Conservation (phyloP, 2,888 invertebrate species). For the Lamellibrachia satsuma region DNA sequence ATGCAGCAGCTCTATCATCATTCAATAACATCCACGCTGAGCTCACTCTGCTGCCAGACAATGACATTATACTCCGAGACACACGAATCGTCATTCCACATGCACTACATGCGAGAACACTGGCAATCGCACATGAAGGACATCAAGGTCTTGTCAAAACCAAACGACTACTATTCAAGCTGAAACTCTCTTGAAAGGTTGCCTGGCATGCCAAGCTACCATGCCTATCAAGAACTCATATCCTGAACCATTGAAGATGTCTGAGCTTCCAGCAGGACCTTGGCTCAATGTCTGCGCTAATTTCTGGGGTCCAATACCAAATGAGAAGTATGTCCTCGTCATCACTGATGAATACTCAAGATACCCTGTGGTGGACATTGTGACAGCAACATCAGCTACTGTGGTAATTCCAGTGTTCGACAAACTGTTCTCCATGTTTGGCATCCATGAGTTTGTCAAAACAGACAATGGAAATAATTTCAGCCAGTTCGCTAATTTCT, state of each 20-base stretch:
- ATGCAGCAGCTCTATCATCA: background rate
- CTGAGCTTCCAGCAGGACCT: background rate
- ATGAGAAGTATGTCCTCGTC: conserved; percentile 39
- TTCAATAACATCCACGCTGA: conserved; percentile 17
- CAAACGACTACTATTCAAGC: conserved; percentile 41
- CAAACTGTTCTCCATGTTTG: conserved; percentile 27
- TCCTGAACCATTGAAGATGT: background rate
- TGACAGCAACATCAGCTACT: conserved; percentile 33
- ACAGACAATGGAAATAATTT: conserved; percentile 34
- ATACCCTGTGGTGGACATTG: conserved; percentile 41
- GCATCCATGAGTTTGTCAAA: background rate
- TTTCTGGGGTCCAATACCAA: conserved; percentile 37
- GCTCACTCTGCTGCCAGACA: conserved; percentile 3
- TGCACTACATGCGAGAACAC: conserved; percentile 31
- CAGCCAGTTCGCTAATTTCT: conserved; percentile 36
- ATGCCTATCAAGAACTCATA: background rate
- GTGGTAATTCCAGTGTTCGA: conserved; percentile 37
- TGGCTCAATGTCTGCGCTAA: conserved; percentile 37
- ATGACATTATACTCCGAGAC: conserved; percentile 36
- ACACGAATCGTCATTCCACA: conserved; percentile 40
- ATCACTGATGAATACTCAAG: conserved; percentile 42
- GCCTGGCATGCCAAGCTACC: conserved; percentile 37
- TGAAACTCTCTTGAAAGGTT: conserved; percentile 31
- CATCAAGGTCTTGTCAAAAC: conserved; percentile 47
- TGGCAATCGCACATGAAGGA: conserved; percentile 41